Conservation (phyloP, 1,140 invertebrate genomes). For the Brachionus angularis region DNA sequence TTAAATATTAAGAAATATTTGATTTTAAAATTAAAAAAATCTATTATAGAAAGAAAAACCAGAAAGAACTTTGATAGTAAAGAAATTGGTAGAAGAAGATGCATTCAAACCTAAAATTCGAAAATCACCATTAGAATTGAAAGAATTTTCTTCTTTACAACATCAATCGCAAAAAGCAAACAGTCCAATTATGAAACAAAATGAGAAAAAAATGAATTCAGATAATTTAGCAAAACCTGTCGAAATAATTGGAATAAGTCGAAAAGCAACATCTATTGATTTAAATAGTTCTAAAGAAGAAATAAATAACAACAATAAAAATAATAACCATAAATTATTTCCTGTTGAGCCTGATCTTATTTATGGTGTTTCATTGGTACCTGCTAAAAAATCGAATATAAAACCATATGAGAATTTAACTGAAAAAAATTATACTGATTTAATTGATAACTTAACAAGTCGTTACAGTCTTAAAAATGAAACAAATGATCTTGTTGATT, state of each 20-base stretch:
- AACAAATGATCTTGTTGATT: background rate
- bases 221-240: no score
- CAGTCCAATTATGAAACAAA: no score
- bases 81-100: conserved; percentile 9
- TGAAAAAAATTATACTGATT: conserved; percentile 29
- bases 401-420: conserved; percentile 18
- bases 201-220: no score
- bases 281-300: no score
- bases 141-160: no score
- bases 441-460: conserved; percentile 6
- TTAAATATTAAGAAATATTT: background rate
- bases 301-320: no score
- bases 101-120: background rate
- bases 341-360: no score
- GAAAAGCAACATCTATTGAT: no score
- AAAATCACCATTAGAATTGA: background rate
- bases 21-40: background rate
- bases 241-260: no score
- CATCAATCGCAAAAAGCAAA: no score
- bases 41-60: background rate
- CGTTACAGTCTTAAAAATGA: background rate
- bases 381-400: conserved; percentile 1
- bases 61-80: background rate
- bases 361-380: background rate
- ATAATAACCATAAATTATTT: no score